Percentiles rank a stretch among this genome's conserved stretches.
phyloP scores from a whole-genome alignment of 64 coral and sea anemone species.

The Dendronephthya gigantea region DNA sequence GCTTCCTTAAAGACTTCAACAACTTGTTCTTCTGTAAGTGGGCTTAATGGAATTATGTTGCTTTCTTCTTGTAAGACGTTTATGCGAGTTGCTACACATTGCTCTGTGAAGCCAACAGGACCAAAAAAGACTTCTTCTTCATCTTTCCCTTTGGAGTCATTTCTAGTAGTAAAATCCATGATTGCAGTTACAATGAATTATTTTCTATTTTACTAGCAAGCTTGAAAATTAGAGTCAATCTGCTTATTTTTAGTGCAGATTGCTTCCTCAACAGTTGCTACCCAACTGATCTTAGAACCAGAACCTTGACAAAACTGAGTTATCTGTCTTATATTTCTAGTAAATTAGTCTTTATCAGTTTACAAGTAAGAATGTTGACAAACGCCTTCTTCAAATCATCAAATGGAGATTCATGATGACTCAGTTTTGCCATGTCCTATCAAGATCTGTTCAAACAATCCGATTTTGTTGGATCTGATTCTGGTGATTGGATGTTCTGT shows the following conservation, averaged over 20 bases:
- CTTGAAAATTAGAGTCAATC: no score
- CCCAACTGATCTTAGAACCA: no score
- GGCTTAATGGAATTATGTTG: neutral
- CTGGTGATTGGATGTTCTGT: no score
- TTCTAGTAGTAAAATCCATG: neutral
- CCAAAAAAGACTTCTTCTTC: slow-evolving; percentile 3
- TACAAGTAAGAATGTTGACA: no score
- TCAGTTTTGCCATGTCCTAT: no score
- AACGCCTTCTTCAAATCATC: no score
- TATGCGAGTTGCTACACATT: neutral
- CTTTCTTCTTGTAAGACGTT: neutral
- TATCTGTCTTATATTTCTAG: no score
- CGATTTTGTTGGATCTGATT: neutral
- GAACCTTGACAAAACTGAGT: no score
- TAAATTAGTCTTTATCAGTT: no score
- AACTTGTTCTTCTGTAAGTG: neutral
- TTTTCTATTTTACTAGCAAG: neutral
- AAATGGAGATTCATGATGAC: no score
- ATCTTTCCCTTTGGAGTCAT: neutral
- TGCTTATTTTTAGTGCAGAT: no score
- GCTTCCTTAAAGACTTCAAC: slow-evolving; percentile 8
- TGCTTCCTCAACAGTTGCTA: no score
- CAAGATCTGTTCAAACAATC: neutral
- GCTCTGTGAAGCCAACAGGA: slow-evolving; percentile 2
- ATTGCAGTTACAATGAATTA: neutral